These are phyloP conservation scores for Atta cephalotes DNA, from an alignment of 1,140 invertebrate species.

Conservation along the genomic window DNA sequence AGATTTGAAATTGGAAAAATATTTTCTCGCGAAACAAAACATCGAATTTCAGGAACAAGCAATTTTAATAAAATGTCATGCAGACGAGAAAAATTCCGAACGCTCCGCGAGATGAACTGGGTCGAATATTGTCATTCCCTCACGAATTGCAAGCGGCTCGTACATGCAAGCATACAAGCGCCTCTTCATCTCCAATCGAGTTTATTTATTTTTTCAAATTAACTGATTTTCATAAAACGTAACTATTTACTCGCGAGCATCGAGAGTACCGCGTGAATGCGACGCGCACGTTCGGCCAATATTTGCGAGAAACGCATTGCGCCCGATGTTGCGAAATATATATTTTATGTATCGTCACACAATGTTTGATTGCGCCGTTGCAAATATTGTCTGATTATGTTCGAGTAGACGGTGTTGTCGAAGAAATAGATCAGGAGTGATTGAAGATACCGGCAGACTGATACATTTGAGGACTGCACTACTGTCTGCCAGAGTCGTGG, in stretches of 20 bases:
- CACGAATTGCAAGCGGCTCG: slow-evolving; percentile 12
- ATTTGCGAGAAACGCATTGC: slow-evolving; percentile 69
- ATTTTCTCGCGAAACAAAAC: neutral
- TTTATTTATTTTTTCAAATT: slow-evolving; percentile 52
- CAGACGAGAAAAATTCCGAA: neutral
- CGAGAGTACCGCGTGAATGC: slow-evolving; percentile 26
- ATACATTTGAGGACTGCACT: slow-evolving; percentile 19
- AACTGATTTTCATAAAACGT: slow-evolving; percentile 70
- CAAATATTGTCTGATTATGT: slow-evolving; percentile 17
- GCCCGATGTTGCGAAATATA: neutral
- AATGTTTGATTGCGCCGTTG: slow-evolving; percentile 15
- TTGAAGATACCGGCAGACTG: slow-evolving; percentile 12
- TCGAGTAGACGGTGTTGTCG: neutral
- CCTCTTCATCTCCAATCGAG: neutral
- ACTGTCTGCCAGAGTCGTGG: slow-evolving; percentile 19
- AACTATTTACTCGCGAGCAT: slow-evolving; percentile 59
- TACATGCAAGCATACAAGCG: neutral
- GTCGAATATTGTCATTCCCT: neutral
- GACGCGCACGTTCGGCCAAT: slow-evolving; percentile 71
- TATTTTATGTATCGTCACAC: neutral
- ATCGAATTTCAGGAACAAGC: neutral
- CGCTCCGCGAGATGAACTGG: neutral
- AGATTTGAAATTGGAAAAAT: slow-evolving; percentile 25
- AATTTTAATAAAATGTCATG: neutral
- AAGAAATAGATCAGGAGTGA: neutral